A percentile compares a stretch with the other conserved stretches of the same genome.
Evolutionary conservation across 2,888 invertebrate genomes (phyloP).

Genomic region (Lymantria monacha): DNA sequence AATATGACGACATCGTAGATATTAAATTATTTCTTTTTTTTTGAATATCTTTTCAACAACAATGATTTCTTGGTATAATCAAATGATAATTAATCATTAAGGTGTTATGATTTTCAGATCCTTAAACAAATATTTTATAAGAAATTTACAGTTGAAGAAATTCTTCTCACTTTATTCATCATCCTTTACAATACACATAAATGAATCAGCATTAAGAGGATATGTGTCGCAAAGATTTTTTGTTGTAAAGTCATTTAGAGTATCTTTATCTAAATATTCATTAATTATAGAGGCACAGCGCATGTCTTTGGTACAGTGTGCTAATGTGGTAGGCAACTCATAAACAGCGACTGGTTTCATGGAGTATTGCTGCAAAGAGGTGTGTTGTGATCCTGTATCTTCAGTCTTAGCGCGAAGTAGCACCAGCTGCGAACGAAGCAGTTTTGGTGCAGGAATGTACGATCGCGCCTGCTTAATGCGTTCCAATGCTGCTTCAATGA

Average conservation of each 20-base stretch:
- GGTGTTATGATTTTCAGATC: too few relatives aligned
- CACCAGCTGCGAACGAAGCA: slow-evolving; percentile 37
- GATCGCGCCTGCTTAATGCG: slow-evolving; percentile 32
- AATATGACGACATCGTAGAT: too few relatives aligned
- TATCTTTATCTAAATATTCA: slow-evolving; percentile 29
- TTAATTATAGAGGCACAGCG: slow-evolving; percentile 47
- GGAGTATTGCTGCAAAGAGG: slow-evolving; percentile 10
- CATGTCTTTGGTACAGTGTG: too few relatives aligned
- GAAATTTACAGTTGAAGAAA: too few relatives aligned
- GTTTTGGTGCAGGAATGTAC: slow-evolving; percentile 15
- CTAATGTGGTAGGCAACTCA: too few relatives aligned
- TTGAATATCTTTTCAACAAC: too few relatives aligned
- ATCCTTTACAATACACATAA: not conserved
- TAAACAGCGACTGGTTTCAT: too few relatives aligned
- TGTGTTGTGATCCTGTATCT: slow-evolving; percentile 1
- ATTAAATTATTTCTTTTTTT: too few relatives aligned
- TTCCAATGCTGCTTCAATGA: slow-evolving; percentile 41
- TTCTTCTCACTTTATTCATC: not conserved
- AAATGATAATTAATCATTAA: too few relatives aligned
- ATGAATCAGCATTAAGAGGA: slow-evolving; percentile 1
- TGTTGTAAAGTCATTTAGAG: slow-evolving; percentile 32
- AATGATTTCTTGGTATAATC: too few relatives aligned
- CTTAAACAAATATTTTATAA: too few relatives aligned
- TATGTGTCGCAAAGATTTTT: slow-evolving; percentile 40
- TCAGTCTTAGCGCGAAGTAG: slow-evolving; percentile 18